Evolutionary conservation across 1,140 invertebrate species (phyloP), one percentile per base, ranked within the genome.

Genomic region (Drosophila obscura): DNA sequence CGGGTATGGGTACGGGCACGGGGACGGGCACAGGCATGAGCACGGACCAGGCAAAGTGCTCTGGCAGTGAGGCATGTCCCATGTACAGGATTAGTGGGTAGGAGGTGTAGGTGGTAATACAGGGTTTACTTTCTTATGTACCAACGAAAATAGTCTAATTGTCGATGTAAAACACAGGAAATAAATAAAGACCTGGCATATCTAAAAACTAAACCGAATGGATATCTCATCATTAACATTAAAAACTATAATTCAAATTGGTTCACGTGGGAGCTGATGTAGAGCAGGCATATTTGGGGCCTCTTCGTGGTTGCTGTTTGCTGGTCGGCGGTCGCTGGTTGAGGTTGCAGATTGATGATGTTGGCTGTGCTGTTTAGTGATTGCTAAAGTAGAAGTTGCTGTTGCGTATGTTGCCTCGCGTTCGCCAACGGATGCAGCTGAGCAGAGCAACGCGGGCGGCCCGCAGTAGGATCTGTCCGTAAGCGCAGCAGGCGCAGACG

Each of bases 311-410:
- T 16, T 9, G 35, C 11, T 13, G 35, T 4, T 39, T 43, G 44
- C 57, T 50, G 43, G 44, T 60, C 16, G 57, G 31, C 64, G 35
- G 51, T 1, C 35, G 41, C 28, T 55, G 19, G 31, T 50, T 68
- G 28, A 19, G 43, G 39, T 51, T 57, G 66, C 57, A 45, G 44
- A 44, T 58, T 59, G 41, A 16, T 59, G 41, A n/a, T 52, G 45
- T 39, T 50, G 16, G 22, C 11, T 39, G 11, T 66, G 15, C 56
- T 53, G 39, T 66, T 68, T 52, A 87, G 51, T 87, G 83, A 53
- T 83, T 89, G 56, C 76, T 88, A 66, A 87, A 87, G 76, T 89
- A 83, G 76, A 87, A 87, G 49, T 83, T 87, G 56, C 88, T 79
- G 76, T 87, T 88, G 53, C 75, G 83, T 60, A 87, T 87, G 58